Conservation (phyloP, 2,113 vertebrate species). For the Dicrurus megarhynchus region DNA sequence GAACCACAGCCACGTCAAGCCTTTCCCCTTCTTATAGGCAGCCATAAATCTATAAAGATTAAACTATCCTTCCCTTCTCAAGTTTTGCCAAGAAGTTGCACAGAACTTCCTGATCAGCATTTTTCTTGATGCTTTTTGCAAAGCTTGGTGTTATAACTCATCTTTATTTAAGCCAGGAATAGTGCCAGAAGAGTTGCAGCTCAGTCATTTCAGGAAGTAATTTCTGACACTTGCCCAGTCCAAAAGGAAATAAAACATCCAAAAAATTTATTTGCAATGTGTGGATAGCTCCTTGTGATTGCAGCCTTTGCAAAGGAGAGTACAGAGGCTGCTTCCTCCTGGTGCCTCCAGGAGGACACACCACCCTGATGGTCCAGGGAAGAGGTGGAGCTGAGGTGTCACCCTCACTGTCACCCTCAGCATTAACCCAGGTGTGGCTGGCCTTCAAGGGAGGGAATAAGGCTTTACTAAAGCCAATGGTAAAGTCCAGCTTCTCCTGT, state of each 20-base stretch:
- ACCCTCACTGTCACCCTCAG: not conserved
- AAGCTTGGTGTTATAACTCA: not conserved
- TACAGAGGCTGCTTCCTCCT: not conserved
- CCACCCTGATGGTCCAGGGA: not conserved
- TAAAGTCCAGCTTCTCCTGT: not conserved
- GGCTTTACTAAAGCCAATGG: not conserved
- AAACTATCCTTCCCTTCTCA: not conserved
- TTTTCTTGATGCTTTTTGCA: not conserved
- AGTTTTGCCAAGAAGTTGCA: slow-evolving; percentile 30
- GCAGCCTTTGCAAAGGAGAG: not conserved
- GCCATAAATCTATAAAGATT: slow-evolving; percentile 21
- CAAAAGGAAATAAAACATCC: not conserved
- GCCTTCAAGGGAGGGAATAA: not conserved
- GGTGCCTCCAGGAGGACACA: not conserved
- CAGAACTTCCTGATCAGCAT: slow-evolving; percentile 22
- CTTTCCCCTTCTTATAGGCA: not conserved
- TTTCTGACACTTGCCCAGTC: not conserved
- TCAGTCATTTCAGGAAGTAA: not conserved
- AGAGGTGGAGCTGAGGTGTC: not conserved
- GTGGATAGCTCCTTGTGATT: not conserved
- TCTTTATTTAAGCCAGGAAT: slow-evolving; percentile 8
- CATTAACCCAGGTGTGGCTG: not conserved
- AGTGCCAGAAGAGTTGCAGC: not conserved
- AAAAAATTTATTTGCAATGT: not conserved
- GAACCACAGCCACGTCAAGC: slow-evolving; percentile 3